These are phyloP conservation scores for Ennomos erosarius DNA, from an alignment of 2,888 invertebrate species.

Conservation along the genomic window DNA sequence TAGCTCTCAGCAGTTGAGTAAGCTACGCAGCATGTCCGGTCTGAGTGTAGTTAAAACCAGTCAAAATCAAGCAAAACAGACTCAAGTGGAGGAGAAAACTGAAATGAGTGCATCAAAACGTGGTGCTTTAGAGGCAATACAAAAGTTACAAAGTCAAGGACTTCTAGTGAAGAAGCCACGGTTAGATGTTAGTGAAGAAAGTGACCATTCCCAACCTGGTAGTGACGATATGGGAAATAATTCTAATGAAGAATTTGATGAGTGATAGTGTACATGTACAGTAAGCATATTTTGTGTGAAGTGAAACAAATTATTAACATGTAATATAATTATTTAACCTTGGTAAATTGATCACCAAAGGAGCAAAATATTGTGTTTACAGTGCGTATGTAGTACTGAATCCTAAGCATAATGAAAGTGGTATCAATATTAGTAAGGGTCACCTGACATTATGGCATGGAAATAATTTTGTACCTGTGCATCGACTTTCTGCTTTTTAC, in stretches of 20 bases:
- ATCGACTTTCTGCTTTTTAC: no score
- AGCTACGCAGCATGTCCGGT: slow-evolving; percentile 63
- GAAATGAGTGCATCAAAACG: slow-evolving; percentile 62
- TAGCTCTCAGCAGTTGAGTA: slow-evolving; percentile 66
- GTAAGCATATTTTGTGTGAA: no score
- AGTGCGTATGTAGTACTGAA: no score
- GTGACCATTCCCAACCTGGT: slow-evolving; percentile 54
- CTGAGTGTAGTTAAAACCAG: slow-evolving; percentile 67
- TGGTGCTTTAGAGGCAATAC: slow-evolving; percentile 73
- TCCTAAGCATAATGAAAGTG: no score
- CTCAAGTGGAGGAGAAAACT: slow-evolving; percentile 63
- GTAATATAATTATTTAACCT: slow-evolving; percentile 6
- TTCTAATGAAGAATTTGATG: slow-evolving; percentile 50
- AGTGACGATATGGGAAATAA: slow-evolving; percentile 50
- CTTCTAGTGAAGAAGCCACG: slow-evolving; percentile 76
- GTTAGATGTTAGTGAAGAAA: slow-evolving; percentile 58
- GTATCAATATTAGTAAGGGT: no score
- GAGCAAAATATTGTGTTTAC: no score
- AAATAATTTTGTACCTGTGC: no score
- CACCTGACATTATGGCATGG: no score
- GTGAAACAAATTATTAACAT: slow-evolving; percentile 4
- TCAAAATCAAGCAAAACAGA: slow-evolving; percentile 66
- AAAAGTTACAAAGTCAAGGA: slow-evolving; percentile 76
- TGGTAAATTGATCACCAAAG: no score
- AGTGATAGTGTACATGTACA: slow-evolving; percentile 33